Evolutionary conservation across 2,797 vertebrate genomes (phyloP), one percentile per base, ranked within the genome.

Genomic region (Australoheros facetus): DNA sequence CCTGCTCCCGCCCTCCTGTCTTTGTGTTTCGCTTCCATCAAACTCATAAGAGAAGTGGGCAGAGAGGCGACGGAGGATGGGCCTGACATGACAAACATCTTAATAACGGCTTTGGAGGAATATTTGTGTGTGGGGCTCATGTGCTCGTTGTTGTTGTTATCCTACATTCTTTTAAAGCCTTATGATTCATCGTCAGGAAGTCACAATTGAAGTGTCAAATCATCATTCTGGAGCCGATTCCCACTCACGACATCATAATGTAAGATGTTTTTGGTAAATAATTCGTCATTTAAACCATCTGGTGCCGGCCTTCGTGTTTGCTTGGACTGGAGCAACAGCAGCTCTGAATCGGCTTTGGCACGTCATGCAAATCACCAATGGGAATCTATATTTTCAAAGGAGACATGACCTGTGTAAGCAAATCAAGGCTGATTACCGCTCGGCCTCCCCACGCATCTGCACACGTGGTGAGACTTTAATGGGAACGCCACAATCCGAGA

Each of bases 81-180:
- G 57, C 57, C 75, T 34, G 86, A 89, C 90, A 88, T 89, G 90
- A 78, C 86, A 92, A 89, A 91, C 85, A 87, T 90, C 78, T 89
- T 88, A 85, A 89, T 89, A 56, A 88, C 39, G 7, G 85, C 76
- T 70, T 70, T 16, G 23, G 82, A 75, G 59, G 84, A 82, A 51
- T 59, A 26, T 82, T 32, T 86, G 66, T 79, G 79, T 86, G 66
- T 79, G 79, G 82, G 84, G 51, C 37, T 51, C 10, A 48, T 70
- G 66, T 37, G 21, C 45, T 64, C 21, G 16, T 81, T 82, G 14
- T 60, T 84, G 21, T 79, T 78, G 34, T 85, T 51, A 3, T 59
- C 56, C 42, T 14, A 30, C 64, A 26, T 21, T 57, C 9, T 53
- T 19, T 26, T n/a, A 7, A 54, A 48, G 70, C 16, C 26, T 51